Evolutionary conservation across 2,797 vertebrate genomes (phyloP).

Genomic region (Malacoctenus gilli): DNA sequence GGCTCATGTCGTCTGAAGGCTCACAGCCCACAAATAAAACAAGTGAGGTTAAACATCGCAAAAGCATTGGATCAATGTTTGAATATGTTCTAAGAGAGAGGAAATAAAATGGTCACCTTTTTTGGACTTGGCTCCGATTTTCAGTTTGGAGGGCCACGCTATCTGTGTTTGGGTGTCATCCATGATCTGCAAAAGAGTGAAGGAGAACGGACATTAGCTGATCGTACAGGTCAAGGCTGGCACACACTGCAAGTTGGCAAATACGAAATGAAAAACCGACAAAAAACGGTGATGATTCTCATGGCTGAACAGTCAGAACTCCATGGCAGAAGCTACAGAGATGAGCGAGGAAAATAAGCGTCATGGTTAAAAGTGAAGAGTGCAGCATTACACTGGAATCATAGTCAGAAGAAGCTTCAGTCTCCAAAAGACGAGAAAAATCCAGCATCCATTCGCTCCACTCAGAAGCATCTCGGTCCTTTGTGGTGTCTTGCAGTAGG

Average conservation of each 20-base stretch:
- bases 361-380: no score
- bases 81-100: background rate
- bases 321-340: no score
- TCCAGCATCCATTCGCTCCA: no score
- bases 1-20: background rate
- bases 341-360: no score
- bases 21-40: background rate
- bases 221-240: constrained; percentile 7
- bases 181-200: constrained; percentile 81
- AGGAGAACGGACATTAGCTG: constrained; percentile 16
- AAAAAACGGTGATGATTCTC: constrained; percentile 1
- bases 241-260: background rate
- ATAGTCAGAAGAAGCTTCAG: no score
- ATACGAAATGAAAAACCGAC: background rate
- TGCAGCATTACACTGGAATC: no score
- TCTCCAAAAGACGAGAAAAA: no score
- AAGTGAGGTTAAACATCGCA: background rate
- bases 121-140: constrained; percentile 87
- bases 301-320: no score
- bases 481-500: no score
- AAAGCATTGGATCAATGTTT: background rate
- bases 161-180: constrained; percentile 86
- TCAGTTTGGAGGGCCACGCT: constrained; percentile 86
- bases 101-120: constrained; percentile 75
- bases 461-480: no score